Evolutionary conservation across 2,113 vertebrate species (phyloP).

Genomic region (Ibidorhyncha struthersii): DNA sequence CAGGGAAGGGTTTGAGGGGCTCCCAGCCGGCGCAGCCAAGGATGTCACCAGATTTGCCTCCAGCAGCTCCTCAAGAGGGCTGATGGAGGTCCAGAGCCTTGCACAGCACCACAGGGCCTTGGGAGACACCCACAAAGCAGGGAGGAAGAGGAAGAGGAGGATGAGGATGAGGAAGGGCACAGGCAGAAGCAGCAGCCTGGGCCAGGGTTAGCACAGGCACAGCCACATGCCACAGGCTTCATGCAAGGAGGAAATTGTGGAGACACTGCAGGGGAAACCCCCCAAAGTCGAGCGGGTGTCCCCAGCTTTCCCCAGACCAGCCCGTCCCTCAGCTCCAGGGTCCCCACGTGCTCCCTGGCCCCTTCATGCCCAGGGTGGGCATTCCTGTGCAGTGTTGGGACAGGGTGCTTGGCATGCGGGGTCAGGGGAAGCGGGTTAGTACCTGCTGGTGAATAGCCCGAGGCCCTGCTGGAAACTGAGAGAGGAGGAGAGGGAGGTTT

Average conservation of each 20-base stretch:
- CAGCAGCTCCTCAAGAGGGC: neutral
- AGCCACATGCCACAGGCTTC: constrained; percentile 58
- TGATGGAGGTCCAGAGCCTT: neutral
- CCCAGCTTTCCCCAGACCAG: neutral
- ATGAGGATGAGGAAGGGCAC: neutral
- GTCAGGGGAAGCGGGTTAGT: constrained; percentile 69
- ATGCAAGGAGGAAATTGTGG: constrained; percentile 17
- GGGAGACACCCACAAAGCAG: neutral
- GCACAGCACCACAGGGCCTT: neutral
- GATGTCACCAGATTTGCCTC: neutral
- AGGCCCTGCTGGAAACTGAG: constrained; percentile 87
- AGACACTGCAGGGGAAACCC: constrained; percentile 51
- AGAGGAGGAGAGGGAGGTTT: constrained; percentile 75
- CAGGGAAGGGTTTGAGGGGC: neutral
- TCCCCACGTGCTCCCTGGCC: neutral
- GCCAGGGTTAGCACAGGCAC: constrained; percentile 39
- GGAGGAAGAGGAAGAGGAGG: neutral
- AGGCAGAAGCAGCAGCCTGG: constrained; percentile 35
- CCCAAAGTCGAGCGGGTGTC: accelerated
- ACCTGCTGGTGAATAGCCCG: constrained; percentile 89
- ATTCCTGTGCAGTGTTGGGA: constrained; percentile 31
- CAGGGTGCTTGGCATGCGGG: neutral
- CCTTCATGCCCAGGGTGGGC: neutral
- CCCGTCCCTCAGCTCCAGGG: neutral
- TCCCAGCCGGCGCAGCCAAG: neutral